Evolutionary conservation across 2,113 vertebrate species (phyloP).

Genomic region (Rhinopomastus cyanomelas): DNA sequence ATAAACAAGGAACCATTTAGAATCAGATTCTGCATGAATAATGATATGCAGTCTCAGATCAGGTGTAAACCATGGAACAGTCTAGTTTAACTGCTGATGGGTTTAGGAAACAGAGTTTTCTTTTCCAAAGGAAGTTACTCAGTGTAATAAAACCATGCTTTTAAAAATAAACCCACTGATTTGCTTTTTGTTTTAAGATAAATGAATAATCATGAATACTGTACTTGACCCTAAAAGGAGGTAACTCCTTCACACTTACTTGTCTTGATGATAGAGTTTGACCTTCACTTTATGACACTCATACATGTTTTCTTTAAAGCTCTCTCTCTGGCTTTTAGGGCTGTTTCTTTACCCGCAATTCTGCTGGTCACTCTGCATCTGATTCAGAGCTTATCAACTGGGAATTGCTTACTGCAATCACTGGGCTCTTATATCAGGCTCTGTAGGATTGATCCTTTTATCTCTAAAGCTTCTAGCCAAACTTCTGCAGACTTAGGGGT

Average conservation of each 20-base stretch:
- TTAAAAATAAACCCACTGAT: slow-evolving; percentile 56
- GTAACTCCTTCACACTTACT: not conserved
- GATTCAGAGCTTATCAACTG: not conserved
- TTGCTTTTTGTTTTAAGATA: slow-evolving; percentile 57
- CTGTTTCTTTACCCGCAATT: not conserved
- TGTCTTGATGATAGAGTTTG: not conserved
- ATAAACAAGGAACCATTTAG: slow-evolving; percentile 61
- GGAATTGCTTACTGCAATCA: not conserved
- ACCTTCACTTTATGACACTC: not conserved
- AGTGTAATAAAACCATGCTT: slow-evolving; percentile 61
- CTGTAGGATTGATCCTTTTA: not conserved
- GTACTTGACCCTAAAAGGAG: not conserved
- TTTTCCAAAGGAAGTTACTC: slow-evolving; percentile 63
- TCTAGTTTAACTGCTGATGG: slow-evolving; percentile 39
- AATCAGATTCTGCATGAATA: slow-evolving; percentile 67
- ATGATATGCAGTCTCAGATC: slow-evolving; percentile 39
- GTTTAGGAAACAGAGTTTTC: slow-evolving; percentile 63
- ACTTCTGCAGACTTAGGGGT: not conserved
- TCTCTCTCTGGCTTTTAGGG: not conserved
- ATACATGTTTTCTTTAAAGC: not conserved
- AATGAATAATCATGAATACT: slow-evolving; percentile 62
- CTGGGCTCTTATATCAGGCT: not conserved
- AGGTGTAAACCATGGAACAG: not conserved
- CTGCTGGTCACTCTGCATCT: not conserved
- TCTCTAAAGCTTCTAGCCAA: not conserved